phyloP scores from a whole-genome alignment of 1,140 invertebrate genomes.

The Drosophila rhopaloa region DNA sequence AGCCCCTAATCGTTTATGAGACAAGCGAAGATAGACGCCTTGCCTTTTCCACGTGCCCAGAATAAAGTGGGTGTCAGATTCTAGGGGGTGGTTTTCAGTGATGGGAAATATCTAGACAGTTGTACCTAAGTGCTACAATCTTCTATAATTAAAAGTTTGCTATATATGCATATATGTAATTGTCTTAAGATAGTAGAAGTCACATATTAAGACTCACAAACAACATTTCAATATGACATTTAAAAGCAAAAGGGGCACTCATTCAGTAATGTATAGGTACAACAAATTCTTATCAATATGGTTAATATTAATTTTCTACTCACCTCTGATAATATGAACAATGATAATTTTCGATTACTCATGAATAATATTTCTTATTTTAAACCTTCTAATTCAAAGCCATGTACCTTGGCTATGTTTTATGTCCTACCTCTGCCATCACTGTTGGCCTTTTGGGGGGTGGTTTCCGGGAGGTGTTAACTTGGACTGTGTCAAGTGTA shows the following conservation, averaged over 20 bases:
- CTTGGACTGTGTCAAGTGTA: slow-evolving; percentile 47
- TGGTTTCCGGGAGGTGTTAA: slow-evolving; percentile 27
- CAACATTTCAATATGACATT: neutral
- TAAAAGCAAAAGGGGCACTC: no score
- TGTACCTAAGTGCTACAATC: slow-evolving; percentile 11
- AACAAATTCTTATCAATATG: neutral
- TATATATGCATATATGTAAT: neutral
- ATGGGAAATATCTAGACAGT: neutral
- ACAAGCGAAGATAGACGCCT: slow-evolving; percentile 29
- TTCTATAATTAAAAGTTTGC: neutral
- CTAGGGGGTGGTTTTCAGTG: slow-evolving; percentile 10
- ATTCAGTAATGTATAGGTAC: no score
- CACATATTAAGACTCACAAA: neutral
- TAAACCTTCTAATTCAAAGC: no score
- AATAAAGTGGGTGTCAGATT: slow-evolving; percentile 21
- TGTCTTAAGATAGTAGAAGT: neutral
- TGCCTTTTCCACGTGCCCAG: slow-evolving; percentile 33
- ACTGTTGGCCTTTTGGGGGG: slow-evolving; percentile 3
- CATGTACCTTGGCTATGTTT: neutral
- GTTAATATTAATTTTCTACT: neutral
- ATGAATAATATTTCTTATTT: neutral
- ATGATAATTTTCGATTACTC: neutral
- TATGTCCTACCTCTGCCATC: slow-evolving; percentile 5
- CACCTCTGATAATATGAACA: neutral
- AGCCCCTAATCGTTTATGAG: slow-evolving; percentile 31